These are phyloP conservation scores for Chymomyza fuscimana DNA, from an alignment of 2,888 invertebrate genomes.

Conservation along the genomic window DNA sequence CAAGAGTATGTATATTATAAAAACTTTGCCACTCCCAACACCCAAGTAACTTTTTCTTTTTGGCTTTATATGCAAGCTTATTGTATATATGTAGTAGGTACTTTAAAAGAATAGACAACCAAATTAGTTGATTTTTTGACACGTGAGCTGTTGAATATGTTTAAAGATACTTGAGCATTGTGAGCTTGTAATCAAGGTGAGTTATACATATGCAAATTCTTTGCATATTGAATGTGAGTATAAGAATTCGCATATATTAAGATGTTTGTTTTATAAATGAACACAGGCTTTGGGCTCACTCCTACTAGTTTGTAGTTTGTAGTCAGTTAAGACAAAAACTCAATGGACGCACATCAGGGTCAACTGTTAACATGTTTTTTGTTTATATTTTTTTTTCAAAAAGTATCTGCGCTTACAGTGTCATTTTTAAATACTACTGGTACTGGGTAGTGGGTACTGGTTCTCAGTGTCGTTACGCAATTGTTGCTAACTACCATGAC, in stretches of 20 bases:
- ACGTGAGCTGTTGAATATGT: background rate
- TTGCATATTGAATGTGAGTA: background rate
- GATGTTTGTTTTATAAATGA: background rate
- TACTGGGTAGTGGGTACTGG: slow-evolving; percentile 14
- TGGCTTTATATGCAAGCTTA: background rate
- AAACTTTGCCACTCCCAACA: background rate
- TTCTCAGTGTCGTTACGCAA: slow-evolving; percentile 37
- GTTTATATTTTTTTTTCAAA: background rate
- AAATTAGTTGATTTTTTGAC: background rate
- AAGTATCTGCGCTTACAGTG: slow-evolving; percentile 15
- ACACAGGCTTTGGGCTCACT: background rate
- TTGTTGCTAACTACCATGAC: slow-evolving; percentile 23
- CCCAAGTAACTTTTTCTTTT: background rate
- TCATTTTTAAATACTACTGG: background rate
- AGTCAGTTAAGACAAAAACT: background rate
- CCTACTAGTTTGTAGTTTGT: too few species aligned
- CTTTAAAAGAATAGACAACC: background rate
- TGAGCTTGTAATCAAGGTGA: background rate
- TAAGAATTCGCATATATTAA: background rate
- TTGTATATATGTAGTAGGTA: too few species aligned
- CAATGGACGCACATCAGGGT: background rate
- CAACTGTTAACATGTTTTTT: background rate
- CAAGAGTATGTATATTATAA: background rate
- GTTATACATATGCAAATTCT: background rate
- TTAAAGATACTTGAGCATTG: background rate